These are phyloP conservation scores for Tenualosa ilisha DNA, from an alignment of 2,797 vertebrate species.

Conservation along the genomic window DNA sequence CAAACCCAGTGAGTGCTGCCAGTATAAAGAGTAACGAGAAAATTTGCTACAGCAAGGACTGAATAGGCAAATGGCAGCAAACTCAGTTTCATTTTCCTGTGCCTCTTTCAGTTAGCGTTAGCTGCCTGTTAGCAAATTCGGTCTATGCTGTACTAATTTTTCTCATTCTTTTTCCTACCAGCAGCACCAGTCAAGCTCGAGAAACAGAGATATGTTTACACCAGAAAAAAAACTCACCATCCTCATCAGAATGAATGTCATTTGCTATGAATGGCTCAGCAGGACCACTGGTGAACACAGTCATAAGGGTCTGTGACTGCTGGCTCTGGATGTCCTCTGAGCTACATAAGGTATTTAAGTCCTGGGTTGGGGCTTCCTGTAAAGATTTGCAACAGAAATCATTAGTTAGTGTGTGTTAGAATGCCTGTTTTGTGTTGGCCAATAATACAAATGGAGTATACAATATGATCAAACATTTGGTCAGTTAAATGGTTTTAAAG, in stretches of 20 bases:
- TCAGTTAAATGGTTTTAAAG: neutral
- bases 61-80: too few species aligned
- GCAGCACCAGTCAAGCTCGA: too few species aligned
- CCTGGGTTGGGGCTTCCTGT: constrained; percentile 3
- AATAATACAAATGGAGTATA: neutral
- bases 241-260: neutral
- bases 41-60: too few species aligned
- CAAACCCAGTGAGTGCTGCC: too few species aligned
- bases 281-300: neutral
- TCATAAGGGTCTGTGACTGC: neutral
- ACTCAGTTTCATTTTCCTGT: too few species aligned
- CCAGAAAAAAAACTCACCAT: neutral
- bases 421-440: neutral
- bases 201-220: too few species aligned
- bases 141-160: too few species aligned
- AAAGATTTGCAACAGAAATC: neutral
- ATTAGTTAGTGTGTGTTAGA: neutral
- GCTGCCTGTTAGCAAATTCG: too few species aligned
- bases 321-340: neutral
- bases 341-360: neutral
- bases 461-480: neutral
- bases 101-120: too few species aligned
- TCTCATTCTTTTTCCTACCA: too few species aligned
- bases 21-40: too few species aligned
- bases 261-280: neutral